phyloP scores from a whole-genome alignment of 2,888 invertebrate genomes.

The Pammene aurita region DNA sequence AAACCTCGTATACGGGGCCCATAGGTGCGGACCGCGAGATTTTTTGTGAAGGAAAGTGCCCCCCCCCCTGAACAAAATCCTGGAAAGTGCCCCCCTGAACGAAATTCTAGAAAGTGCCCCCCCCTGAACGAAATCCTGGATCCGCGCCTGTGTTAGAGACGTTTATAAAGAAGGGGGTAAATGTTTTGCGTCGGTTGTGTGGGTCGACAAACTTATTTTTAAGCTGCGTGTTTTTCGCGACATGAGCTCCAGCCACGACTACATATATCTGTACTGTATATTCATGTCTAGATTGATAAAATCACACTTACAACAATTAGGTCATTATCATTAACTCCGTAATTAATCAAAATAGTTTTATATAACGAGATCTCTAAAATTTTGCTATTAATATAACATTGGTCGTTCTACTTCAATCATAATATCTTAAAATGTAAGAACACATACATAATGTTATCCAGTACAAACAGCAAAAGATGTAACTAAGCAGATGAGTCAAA shows the following conservation, averaged over 20 bases:
- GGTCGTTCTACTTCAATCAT: conserved; percentile 34
- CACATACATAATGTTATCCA: conserved; percentile 16
- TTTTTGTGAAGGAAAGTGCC: no score
- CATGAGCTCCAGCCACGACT: neutral
- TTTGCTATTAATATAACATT: conserved; percentile 40
- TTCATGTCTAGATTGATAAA: conserved; percentile 12
- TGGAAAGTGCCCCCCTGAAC: no score
- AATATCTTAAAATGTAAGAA: conserved; percentile 24
- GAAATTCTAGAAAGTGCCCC: no score
- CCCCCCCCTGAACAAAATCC: no score
- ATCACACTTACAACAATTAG: conserved; percentile 32
- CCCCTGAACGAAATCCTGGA: no score
- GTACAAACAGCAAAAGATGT: neutral
- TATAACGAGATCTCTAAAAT: conserved; percentile 45
- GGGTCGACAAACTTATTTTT: conserved; percentile 9
- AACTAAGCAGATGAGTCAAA: neutral
- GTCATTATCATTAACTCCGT: conserved; percentile 21
- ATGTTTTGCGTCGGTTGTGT: conserved; percentile 12
- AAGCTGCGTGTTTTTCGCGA: neutral
- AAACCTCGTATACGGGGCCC: no score
- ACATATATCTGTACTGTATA: neutral
- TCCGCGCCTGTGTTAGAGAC: no score
- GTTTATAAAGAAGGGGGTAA: no score
- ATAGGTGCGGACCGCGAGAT: no score
- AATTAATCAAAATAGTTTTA: conserved; percentile 39